Conservation (phyloP, 2,113 vertebrate species). For the Charina bottae region DNA sequence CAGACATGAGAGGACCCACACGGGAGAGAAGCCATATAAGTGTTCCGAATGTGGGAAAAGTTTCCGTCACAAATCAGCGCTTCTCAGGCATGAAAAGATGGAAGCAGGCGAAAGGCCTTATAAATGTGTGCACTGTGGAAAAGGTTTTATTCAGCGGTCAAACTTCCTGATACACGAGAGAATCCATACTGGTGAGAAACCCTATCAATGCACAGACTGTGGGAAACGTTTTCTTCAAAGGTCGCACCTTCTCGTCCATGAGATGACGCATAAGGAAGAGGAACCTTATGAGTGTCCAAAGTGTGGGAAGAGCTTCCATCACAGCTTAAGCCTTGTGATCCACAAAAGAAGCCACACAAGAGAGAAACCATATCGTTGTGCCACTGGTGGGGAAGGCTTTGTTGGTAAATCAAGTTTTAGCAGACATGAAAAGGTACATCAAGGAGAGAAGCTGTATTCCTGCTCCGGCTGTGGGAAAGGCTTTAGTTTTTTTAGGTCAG, state of each 20-base stretch:
- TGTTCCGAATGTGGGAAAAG: slow-evolving; percentile 8
- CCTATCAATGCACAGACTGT: slow-evolving; percentile 62
- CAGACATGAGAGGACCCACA: slow-evolving; percentile 12
- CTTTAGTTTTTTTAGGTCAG: slow-evolving; percentile 48
- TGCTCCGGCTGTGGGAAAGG: slow-evolving; percentile 50
- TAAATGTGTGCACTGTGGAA: background rate
- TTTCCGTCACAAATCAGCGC: slow-evolving; percentile 8
- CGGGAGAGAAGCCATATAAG: background rate
- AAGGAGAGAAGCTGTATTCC: slow-evolving; percentile 51
- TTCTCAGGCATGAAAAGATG: slow-evolving; percentile 16
- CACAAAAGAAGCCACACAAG: background rate
- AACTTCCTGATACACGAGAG: slow-evolving; percentile 36
- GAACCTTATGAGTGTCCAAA: background rate
- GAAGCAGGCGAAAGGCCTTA: background rate
- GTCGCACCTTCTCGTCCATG: slow-evolving; percentile 38
- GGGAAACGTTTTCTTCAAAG: slow-evolving; percentile 61
- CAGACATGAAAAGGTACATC: slow-evolving; percentile 56
- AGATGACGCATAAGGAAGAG: background rate
- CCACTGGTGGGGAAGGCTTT: background rate
- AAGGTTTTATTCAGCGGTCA: slow-evolving; percentile 5
- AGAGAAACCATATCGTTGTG: background rate
- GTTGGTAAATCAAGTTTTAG: slow-evolving; percentile 21
- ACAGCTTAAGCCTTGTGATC: slow-evolving; percentile 5
- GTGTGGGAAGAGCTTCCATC: slow-evolving; percentile 7
- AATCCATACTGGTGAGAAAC: slow-evolving; percentile 39